A percentile compares a stretch with the other conserved stretches of the same genome.
Conservation (phyloP, 2,888 invertebrate species). For the Atrina japonica region DNA sequence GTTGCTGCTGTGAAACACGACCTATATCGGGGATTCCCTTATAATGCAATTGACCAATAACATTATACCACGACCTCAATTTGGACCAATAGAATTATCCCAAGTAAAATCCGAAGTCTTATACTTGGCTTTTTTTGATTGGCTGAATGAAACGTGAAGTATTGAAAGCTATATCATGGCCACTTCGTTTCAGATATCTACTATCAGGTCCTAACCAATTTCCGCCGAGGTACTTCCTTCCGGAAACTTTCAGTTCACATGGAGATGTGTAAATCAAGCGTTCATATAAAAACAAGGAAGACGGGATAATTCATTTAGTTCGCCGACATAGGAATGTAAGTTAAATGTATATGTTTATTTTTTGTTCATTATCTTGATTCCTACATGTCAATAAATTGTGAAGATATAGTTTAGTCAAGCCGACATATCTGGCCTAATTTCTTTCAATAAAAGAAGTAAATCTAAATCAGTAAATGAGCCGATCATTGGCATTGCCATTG, state of each 20-base stretch:
- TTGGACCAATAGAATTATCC: slow-evolving; percentile 66
- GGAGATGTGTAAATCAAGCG: slow-evolving; percentile 14
- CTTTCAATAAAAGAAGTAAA: too few species aligned
- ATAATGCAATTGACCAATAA: slow-evolving; percentile 63
- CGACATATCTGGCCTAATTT: too few species aligned
- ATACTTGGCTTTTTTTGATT: slow-evolving; percentile 73
- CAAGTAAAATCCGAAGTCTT: slow-evolving; percentile 68
- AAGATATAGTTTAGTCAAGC: too few species aligned
- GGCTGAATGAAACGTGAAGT: slow-evolving; percentile 42
- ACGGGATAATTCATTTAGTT: too few species aligned
- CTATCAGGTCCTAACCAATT: background rate
- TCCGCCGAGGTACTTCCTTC: slow-evolving; percentile 9
- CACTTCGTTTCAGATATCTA: slow-evolving; percentile 21
- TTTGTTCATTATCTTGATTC: too few species aligned
- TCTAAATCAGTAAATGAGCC: too few species aligned
- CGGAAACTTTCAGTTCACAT: slow-evolving; percentile 44
- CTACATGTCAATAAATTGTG: too few species aligned
- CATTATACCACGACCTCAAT: slow-evolving; percentile 62
- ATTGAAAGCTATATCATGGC: slow-evolving; percentile 14
- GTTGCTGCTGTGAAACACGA: slow-evolving; percentile 10
- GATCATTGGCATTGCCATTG: too few species aligned
- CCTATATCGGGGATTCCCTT: slow-evolving; percentile 66
- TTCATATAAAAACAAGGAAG: too few species aligned
- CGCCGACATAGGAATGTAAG: too few species aligned
- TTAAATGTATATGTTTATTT: too few species aligned